A percentile compares a stretch with the other conserved stretches of the same genome.
These are phyloP conservation scores for Macrostomum lignano DNA, from an alignment of 1,140 invertebrate species.

Conservation along the genomic window DNA sequence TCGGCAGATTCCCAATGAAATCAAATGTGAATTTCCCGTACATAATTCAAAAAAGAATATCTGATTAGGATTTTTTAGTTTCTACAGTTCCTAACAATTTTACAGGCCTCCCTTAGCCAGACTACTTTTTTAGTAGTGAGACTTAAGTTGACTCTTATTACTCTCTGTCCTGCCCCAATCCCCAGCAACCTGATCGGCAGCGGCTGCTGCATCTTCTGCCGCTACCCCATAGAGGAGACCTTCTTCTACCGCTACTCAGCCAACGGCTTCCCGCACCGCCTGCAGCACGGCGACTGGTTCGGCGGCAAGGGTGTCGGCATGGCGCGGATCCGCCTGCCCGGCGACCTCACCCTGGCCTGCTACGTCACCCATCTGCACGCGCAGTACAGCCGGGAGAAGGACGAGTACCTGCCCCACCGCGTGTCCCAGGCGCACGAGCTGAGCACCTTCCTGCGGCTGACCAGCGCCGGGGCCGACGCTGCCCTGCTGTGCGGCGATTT, in stretches of 20 bases:
- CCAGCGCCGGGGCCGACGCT: slow-evolving; percentile 43
- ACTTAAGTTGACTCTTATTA: no score
- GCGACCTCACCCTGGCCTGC: background rate
- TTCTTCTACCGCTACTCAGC: slow-evolving; percentile 66
- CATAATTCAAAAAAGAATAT: no score
- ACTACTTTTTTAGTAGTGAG: no score
- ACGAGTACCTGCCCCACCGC: slow-evolving; percentile 63
- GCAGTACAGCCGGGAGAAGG: slow-evolving; percentile 19
- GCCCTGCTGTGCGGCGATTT: slow-evolving; percentile 65
- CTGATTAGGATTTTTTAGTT: no score
- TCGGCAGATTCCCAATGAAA: no score
- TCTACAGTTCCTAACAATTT: no score
- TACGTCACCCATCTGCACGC: slow-evolving; percentile 29
- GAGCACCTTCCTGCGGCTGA: slow-evolving; percentile 62
- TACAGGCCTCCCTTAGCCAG: no score
- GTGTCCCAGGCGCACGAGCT: slow-evolving; percentile 69
- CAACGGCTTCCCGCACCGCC: slow-evolving; percentile 84
- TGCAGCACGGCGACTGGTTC: slow-evolving; percentile 90
- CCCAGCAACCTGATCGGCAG: slow-evolving; percentile 60
- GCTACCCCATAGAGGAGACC: slow-evolving; percentile 49
- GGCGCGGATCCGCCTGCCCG: slow-evolving; percentile 16
- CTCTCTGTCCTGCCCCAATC: background rate
- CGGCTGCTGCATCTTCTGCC: slow-evolving; percentile 66
- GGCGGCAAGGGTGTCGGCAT: slow-evolving; percentile 78
- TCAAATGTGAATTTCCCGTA: no score